Percentiles rank a stretch among this genome's conserved stretches.
Conservation (phyloP, 2,113 vertebrate genomes). For the Rattus rattus region DNA sequence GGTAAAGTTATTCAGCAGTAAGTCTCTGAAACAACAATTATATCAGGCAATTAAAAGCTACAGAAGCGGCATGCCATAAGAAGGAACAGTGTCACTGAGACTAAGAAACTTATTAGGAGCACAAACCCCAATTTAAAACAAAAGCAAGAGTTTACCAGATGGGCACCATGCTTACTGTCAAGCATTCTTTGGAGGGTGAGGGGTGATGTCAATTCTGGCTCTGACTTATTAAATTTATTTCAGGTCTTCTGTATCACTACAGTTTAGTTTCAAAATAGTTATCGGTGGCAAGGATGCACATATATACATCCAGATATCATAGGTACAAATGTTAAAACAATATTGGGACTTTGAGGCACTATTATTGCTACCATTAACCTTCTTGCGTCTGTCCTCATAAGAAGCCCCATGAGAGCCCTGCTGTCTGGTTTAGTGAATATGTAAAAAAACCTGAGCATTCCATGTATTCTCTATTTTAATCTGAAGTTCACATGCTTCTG, state of each 20-base stretch:
- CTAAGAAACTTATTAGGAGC: background rate
- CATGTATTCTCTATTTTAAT: background rate
- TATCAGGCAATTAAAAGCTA: too few species aligned
- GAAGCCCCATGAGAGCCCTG: background rate
- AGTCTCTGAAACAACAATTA: too few species aligned
- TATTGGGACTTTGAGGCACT: background rate
- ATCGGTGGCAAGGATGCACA: background rate
- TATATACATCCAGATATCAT: background rate
- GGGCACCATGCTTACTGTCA: background rate
- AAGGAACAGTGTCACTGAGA: background rate
- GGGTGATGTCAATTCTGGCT: background rate
- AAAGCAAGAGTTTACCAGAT: background rate
- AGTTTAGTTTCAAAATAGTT: constrained; percentile 32
- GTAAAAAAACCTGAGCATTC: background rate
- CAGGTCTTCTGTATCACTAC: background rate
- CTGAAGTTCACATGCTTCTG: background rate
- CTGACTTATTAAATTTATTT: background rate
- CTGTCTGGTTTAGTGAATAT: background rate
- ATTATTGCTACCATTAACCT: background rate
- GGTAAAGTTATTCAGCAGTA: too few species aligned
- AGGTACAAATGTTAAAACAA: background rate
- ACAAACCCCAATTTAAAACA: background rate
- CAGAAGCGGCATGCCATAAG: background rate
- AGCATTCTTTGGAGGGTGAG: background rate
- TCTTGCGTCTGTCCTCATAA: background rate